phyloP scores from a whole-genome alignment of 2,113 vertebrate species.

The Chamaea fasciata region DNA sequence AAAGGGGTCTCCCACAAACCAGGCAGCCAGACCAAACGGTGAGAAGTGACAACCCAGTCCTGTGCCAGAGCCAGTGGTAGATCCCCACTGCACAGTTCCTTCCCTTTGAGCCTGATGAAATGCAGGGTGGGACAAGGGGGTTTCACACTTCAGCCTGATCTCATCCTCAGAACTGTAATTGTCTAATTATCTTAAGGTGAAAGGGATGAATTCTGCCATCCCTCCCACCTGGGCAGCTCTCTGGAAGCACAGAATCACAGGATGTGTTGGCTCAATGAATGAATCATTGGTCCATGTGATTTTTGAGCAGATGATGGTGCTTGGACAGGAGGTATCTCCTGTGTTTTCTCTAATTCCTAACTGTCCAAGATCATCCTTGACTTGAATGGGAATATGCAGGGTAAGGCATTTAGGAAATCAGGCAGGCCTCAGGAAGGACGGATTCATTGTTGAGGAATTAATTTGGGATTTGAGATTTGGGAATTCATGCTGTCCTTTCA shows the following conservation, averaged over 20 bases:
- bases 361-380: neutral
- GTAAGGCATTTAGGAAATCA: neutral
- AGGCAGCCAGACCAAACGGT: conserved; percentile 87
- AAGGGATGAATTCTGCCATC: neutral
- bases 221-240: neutral
- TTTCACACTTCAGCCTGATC: neutral
- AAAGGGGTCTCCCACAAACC: conserved; percentile 88
- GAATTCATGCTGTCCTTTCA: neutral
- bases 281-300: neutral
- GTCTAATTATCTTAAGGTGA: neutral
- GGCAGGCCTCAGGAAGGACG: neutral
- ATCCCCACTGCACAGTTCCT: neutral
- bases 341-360: neutral
- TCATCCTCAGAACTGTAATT: neutral
- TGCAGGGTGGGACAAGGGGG: neutral
- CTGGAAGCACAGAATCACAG: neutral
- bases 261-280: neutral
- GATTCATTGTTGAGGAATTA: neutral
- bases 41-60: neutral
- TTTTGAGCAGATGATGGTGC: neutral
- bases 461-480: neutral
- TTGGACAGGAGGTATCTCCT: neutral
- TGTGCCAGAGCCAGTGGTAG: neutral
- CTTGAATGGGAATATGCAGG: neutral
- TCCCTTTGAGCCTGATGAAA: neutral